phyloP scores from a whole-genome alignment of 2,797 vertebrate species.

The Erpetoichthys calabaricus region DNA sequence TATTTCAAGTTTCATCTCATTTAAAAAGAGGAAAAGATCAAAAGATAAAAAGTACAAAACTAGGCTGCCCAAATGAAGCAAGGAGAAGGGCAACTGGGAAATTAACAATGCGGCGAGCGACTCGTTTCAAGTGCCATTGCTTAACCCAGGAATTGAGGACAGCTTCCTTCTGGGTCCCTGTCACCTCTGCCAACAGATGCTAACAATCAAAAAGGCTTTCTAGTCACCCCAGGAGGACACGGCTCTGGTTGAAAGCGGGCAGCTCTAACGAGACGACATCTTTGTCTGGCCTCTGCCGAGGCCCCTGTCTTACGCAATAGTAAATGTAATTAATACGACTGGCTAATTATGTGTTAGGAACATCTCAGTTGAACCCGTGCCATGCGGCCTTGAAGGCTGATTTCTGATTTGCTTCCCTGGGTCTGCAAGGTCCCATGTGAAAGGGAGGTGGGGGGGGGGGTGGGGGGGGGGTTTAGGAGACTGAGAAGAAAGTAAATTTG shows the following conservation, averaged over 20 bases:
- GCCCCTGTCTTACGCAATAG: constrained; percentile 48
- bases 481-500: no score
- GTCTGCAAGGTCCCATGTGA: constrained; percentile 35
- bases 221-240: constrained; percentile 21
- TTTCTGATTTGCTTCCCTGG: constrained; percentile 40
- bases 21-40: neutral
- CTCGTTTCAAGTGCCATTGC: constrained; percentile 18
- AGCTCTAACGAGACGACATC: constrained; percentile 32
- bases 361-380: constrained; percentile 35
- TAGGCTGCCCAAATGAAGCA: constrained; percentile 8
- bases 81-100: constrained; percentile 12
- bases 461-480: no score
- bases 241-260: constrained; percentile 19
- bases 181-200: constrained; percentile 26
- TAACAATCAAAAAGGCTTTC: constrained; percentile 16
- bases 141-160: constrained; percentile 13
- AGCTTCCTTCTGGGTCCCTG: constrained; percentile 18
- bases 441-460: no score
- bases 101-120: constrained; percentile 6
- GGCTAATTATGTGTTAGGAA: constrained; percentile 46
- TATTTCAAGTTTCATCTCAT: neutral
- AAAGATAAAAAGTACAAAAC: constrained; percentile 1
- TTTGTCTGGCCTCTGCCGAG: constrained; percentile 40
- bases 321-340: constrained; percentile 46
- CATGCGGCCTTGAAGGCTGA: constrained; percentile 37